Percentiles rank a stretch among this genome's conserved stretches.
Evolutionary conservation across 1,140 invertebrate species (phyloP).

Genomic region (Drosophila sulfurigaster): DNA sequence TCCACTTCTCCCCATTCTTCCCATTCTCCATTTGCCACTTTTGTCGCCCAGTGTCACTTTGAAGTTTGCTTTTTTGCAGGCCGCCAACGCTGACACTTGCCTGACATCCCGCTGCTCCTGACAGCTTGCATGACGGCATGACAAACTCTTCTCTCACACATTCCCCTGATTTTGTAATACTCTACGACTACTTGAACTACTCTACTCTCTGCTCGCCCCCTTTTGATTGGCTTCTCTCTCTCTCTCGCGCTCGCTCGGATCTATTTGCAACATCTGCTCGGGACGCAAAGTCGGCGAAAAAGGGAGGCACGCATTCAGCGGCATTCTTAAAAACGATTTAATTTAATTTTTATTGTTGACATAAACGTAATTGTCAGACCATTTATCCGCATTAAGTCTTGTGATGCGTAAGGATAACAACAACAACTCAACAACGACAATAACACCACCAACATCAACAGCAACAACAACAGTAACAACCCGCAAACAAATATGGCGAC

Average conservation of each 20-base stretch:
- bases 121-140: slow-evolving; percentile 77
- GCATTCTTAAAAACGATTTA: slow-evolving; percentile 79
- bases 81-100: slow-evolving; percentile 75
- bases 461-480: slow-evolving; percentile 61
- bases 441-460: slow-evolving; percentile 61
- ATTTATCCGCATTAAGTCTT: slow-evolving; percentile 84
- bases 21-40: neutral
- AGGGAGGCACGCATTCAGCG: slow-evolving; percentile 15
- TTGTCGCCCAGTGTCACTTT: slow-evolving; percentile 55
- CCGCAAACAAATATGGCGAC: slow-evolving; percentile 27
- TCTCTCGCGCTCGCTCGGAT: slow-evolving; percentile 8
- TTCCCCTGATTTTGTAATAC: slow-evolving; percentile 3
- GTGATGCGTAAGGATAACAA: slow-evolving; percentile 82
- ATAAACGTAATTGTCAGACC: slow-evolving; percentile 84
- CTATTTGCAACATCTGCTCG: slow-evolving; percentile 76
- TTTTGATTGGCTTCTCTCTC: slow-evolving; percentile 66
- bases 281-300: slow-evolving; percentile 11
- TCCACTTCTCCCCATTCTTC: neutral
- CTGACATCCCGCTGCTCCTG: slow-evolving; percentile 74
- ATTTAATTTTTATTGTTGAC: slow-evolving; percentile 84
- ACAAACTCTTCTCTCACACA: slow-evolving; percentile 67
- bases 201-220: slow-evolving; percentile 2
- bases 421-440: slow-evolving; percentile 34
- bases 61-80: slow-evolving; percentile 55
- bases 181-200: neutral